Conservation (phyloP, 2,797 vertebrate species). For the Chaetophractus vellerosus region DNA sequence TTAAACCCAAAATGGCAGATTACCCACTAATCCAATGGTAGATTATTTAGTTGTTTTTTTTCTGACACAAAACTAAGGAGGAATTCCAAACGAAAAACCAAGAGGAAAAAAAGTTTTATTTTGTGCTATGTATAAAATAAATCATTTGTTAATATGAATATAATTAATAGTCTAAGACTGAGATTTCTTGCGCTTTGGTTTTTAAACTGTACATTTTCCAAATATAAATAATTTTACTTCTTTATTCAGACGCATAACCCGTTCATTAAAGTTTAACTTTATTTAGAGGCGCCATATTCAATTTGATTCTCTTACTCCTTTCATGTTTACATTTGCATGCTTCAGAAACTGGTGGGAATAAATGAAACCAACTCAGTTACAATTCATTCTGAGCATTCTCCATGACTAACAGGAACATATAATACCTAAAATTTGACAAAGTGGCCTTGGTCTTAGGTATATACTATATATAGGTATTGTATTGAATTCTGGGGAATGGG, state of each 20-base stretch:
- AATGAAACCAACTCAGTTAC: background rate
- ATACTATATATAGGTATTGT: background rate
- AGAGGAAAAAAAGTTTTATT: background rate
- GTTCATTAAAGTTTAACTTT: background rate
- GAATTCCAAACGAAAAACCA: background rate
- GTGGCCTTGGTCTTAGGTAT: background rate
- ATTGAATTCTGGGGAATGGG: background rate
- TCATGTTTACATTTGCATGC: background rate
- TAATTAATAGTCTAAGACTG: background rate
- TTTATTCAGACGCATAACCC: background rate
- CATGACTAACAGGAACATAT: background rate
- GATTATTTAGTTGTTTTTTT: background rate
- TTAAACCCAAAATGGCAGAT: background rate
- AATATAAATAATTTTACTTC: too few species aligned
- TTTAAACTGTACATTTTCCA: background rate
- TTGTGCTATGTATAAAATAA: background rate
- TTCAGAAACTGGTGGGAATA: background rate
- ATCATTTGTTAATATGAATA: background rate
- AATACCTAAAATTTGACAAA: background rate
- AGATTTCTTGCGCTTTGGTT: background rate
- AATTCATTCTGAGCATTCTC: background rate
- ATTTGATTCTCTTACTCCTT: background rate
- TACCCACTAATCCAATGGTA: too few species aligned
- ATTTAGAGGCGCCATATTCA: background rate
- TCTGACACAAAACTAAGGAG: background rate